phyloP scores from a whole-genome alignment of 2,113 vertebrate species.

The Tragelaphus scriptus region DNA sequence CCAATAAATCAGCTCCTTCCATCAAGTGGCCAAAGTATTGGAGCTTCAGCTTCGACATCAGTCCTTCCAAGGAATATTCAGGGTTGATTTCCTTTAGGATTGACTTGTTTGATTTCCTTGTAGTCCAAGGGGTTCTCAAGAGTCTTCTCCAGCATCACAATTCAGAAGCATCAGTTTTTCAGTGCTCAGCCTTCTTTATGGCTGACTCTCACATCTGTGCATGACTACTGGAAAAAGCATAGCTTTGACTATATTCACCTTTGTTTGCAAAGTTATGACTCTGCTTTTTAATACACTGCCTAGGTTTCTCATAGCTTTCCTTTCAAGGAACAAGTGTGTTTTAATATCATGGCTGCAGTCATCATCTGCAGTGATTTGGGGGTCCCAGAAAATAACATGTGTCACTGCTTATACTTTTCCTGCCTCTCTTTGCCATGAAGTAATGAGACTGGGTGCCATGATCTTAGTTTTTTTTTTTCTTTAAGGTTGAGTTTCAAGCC shows the following conservation, averaged over 20 bases:
- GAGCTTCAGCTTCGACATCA: not conserved
- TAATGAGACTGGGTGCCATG: not conserved
- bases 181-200: not conserved
- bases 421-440: not conserved
- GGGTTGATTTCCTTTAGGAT: not conserved
- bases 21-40: not conserved
- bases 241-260: not conserved
- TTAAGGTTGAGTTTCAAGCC: not conserved
- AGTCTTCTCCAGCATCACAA: not conserved
- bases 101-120: not conserved
- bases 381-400: not conserved
- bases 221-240: not conserved
- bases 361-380: not conserved
- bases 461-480: not conserved
- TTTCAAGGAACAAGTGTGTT: not conserved
- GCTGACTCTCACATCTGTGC: not conserved
- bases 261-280: not conserved
- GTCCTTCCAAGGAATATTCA: not conserved
- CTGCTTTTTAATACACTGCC: not conserved
- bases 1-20: not conserved
- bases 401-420: not conserved
- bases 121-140: not conserved
- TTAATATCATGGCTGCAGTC: not conserved
- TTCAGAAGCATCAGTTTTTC: not conserved
- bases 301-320: not conserved